Conservation (phyloP, 1,140 invertebrate genomes). For the Popillia japonica region DNA sequence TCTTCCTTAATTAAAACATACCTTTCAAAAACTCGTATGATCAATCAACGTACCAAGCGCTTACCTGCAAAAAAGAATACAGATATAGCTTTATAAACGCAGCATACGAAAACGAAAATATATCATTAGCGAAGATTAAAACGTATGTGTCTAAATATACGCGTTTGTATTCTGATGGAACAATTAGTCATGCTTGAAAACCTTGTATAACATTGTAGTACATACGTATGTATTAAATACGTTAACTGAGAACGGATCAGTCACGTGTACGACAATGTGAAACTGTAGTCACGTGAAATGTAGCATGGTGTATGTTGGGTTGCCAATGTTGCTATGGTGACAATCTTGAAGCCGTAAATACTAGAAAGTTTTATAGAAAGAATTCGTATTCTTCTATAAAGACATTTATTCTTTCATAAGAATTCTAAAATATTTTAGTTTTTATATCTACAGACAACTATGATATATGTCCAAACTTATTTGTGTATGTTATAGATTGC, state of each 20-base stretch:
- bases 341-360: neutral
- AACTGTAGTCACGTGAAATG: slow-evolving; percentile 27
- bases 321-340: slow-evolving; percentile 24
- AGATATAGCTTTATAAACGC: neutral
- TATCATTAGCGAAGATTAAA: slow-evolving; percentile 27
- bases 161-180: neutral
- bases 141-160: slow-evolving; percentile 23
- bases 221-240: slow-evolving; percentile 3
- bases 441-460: neutral
- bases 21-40: slow-evolving; percentile 32
- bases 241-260: neutral
- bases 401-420: no score
- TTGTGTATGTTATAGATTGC: neutral
- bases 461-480: neutral
- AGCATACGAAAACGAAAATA: neutral
- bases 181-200: slow-evolving; percentile 19
- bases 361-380: neutral
- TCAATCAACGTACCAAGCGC: slow-evolving; percentile 34
- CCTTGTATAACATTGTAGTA: slow-evolving; percentile 9
- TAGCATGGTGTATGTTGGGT: slow-evolving; percentile 28
- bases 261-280: slow-evolving; percentile 30
- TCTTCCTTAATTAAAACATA: slow-evolving; percentile 23
- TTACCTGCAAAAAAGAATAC: slow-evolving; percentile 24
- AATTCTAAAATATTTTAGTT: neutral
- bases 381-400: no score